phyloP scores from a whole-genome alignment of 2,888 invertebrate species.

The Melanotus villosus region DNA sequence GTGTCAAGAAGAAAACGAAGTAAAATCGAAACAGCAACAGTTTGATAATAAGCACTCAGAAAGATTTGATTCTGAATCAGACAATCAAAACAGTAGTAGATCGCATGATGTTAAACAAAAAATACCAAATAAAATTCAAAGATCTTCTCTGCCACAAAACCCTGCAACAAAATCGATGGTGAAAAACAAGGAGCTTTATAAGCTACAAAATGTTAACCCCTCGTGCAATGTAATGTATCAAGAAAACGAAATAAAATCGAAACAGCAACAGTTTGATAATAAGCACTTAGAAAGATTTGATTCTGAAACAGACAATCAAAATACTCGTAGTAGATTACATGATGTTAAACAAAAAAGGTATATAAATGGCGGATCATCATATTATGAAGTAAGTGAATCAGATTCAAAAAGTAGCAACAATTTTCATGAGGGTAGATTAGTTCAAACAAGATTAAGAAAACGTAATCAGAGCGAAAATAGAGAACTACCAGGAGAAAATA shows the following conservation, averaged over 20 bases:
- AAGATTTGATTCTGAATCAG: no score
- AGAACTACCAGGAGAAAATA: neutral
- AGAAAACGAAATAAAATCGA: neutral
- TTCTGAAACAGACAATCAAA: neutral
- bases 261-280: neutral
- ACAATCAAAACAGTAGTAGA: neutral
- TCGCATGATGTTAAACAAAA: neutral
- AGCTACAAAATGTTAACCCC: neutral
- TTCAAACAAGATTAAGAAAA: slow-evolving; percentile 9
- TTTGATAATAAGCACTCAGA: neutral
- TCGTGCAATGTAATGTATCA: no score
- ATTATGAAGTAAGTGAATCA: neutral
- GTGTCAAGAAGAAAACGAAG: neutral
- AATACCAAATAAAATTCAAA: slow-evolving; percentile 8
- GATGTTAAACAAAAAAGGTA: neutral
- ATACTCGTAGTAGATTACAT: no score
- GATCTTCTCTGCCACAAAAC: neutral
- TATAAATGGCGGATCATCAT: neutral
- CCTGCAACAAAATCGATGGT: neutral
- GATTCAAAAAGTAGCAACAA: neutral
- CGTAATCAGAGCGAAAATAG: slow-evolving; percentile 23
- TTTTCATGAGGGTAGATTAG: neutral
- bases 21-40: neutral
- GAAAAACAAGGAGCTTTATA: neutral
- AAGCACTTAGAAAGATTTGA: slow-evolving; percentile 7